Percentiles rank a stretch among this genome's conserved stretches.
Conservation (phyloP, 2,113 vertebrate genomes). For the Hepsetus odoe region DNA sequence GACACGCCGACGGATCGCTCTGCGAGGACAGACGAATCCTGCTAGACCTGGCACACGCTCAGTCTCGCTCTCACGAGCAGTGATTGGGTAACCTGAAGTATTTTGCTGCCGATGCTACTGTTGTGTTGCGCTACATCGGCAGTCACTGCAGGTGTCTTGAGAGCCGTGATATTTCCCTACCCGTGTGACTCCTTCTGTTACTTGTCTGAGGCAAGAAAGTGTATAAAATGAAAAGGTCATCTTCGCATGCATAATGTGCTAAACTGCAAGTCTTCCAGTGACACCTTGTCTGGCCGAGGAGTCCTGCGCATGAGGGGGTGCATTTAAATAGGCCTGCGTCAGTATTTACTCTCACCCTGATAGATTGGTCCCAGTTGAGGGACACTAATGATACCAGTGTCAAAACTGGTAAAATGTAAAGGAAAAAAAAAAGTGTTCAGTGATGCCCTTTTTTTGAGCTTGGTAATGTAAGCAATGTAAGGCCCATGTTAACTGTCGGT, state of each 20-base stretch:
- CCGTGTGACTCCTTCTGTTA: background rate
- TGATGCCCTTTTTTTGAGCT: background rate
- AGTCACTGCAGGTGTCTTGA: slow-evolving; percentile 1
- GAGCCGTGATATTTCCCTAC: background rate
- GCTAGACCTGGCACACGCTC: slow-evolving; percentile 37
- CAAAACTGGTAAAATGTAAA: background rate
- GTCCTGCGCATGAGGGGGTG: background rate
- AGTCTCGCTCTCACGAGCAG: slow-evolving; percentile 12
- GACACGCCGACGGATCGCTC: slow-evolving; percentile 49
- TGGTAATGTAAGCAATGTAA: background rate
- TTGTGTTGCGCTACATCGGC: background rate
- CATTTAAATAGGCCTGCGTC: slow-evolving; percentile 1
- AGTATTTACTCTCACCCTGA: background rate
- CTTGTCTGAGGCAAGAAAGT: slow-evolving; percentile 2
- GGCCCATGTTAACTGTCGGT: background rate
- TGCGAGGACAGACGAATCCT: slow-evolving; percentile 51
- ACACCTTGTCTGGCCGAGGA: background rate
- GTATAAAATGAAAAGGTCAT: slow-evolving; percentile 41
- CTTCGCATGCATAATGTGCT: slow-evolving; percentile 3
- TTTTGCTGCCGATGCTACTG: background rate
- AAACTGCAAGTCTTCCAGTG: background rate
- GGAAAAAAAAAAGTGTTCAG: background rate
- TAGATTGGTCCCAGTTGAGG: background rate
- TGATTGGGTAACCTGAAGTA: background rate
- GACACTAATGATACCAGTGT: background rate